A percentile compares a stretch with the other conserved stretches of the same genome.
These are phyloP conservation scores for Pomacea maculata DNA, from an alignment of 1,140 invertebrate genomes.

Conservation along the genomic window DNA sequence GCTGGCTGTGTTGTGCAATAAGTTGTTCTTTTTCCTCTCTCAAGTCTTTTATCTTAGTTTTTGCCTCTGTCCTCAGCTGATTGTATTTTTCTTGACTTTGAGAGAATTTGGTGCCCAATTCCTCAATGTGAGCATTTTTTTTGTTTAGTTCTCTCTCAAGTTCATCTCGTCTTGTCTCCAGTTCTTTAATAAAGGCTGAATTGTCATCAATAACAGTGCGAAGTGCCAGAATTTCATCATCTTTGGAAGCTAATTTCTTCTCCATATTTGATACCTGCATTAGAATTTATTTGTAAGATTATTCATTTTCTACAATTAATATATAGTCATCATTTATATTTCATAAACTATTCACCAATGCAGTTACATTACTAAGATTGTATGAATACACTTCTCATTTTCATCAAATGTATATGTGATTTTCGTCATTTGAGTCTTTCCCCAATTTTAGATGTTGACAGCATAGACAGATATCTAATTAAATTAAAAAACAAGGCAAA, in stretches of 20 bases:
- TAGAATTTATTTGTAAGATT: not conserved
- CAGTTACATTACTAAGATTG: too few relatives aligned
- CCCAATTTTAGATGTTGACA: too few relatives aligned
- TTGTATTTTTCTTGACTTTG: slow-evolving; percentile 45
- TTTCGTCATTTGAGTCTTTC: too few relatives aligned
- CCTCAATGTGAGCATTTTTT: slow-evolving; percentile 19
- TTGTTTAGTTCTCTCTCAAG: slow-evolving; percentile 25
- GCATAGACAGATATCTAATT: too few relatives aligned
- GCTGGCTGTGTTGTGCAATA: slow-evolving; percentile 24
- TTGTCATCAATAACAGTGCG: slow-evolving; percentile 40
- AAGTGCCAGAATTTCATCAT: slow-evolving; percentile 41
- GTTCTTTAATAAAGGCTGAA: slow-evolving; percentile 17
- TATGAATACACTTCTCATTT: too few relatives aligned
- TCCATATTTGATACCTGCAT: slow-evolving; percentile 33
- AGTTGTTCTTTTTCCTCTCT: slow-evolving; percentile 43
- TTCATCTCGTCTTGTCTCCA: slow-evolving; percentile 31
- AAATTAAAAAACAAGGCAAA: too few relatives aligned
- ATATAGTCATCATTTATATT: too few relatives aligned
- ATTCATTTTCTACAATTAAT: too few relatives aligned
- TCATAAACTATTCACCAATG: too few relatives aligned
- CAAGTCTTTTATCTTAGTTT: slow-evolving; percentile 40
- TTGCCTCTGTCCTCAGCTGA: slow-evolving; percentile 41
- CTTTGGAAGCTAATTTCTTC: slow-evolving; percentile 29
- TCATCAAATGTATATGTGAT: too few relatives aligned
- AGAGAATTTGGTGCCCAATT: slow-evolving; percentile 25